Conservation (phyloP, 2,888 invertebrate species). For the Cremastinae sp. region DNA sequence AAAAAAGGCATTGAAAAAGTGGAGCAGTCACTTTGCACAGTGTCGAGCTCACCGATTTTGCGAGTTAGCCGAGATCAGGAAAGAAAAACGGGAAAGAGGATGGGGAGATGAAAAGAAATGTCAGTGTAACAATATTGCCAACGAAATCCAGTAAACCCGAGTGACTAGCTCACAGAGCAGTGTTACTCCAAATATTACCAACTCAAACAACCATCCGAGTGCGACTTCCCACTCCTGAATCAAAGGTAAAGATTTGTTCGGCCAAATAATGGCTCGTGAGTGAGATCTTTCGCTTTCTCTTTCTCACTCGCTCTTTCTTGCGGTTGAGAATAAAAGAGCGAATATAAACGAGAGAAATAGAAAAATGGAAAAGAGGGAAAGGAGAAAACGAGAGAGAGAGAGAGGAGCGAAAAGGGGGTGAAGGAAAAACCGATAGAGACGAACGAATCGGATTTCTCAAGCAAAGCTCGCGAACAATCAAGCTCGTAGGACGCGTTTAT, state of each 20-base stretch:
- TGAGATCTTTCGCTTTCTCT: slow-evolving; percentile 28
- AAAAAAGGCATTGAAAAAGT: slow-evolving; percentile 36
- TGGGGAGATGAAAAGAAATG: slow-evolving; percentile 60
- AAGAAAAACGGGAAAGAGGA: slow-evolving; percentile 3
- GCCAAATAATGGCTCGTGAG: slow-evolving; percentile 74
- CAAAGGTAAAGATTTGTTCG: slow-evolving; percentile 76
- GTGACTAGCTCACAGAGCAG: slow-evolving; percentile 69
- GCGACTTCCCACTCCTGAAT: slow-evolving; percentile 69
- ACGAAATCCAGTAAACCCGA: slow-evolving; percentile 74
- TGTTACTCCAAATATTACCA: slow-evolving; percentile 76
- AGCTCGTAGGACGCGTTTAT: slow-evolving; percentile 46
- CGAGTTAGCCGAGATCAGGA: slow-evolving; percentile 58
- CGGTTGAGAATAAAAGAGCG: slow-evolving; percentile 11
- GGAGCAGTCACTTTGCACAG: slow-evolving; percentile 11
- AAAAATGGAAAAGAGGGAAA: slow-evolving; percentile 52
- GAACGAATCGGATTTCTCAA: slow-evolving; percentile 57
- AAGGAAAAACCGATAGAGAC: slow-evolving; percentile 50
- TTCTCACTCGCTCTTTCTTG: slow-evolving; percentile 18
- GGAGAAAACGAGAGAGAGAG: slow-evolving; percentile 45
- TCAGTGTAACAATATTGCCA: slow-evolving; percentile 74
- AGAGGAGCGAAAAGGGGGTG: slow-evolving; percentile 25
- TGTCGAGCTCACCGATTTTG: slow-evolving; percentile 18
- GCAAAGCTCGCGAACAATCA: slow-evolving; percentile 56
- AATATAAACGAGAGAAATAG: slow-evolving; percentile 15
- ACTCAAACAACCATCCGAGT: slow-evolving; percentile 73